Conservation (phyloP, 2,113 vertebrate species). For the Macquaria ambigua region DNA sequence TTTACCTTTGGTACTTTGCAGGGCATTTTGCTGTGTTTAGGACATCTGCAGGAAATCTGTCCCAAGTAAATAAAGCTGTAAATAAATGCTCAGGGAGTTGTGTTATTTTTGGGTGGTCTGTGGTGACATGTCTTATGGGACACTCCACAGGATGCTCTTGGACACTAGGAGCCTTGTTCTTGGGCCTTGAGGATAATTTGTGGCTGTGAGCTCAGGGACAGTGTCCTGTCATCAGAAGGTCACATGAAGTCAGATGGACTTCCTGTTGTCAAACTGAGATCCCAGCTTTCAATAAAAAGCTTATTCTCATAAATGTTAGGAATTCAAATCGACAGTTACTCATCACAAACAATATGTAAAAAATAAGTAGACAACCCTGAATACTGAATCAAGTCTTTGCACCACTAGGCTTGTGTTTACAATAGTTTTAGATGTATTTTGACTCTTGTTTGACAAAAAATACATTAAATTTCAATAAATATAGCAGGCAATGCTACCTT, state of each 20-base stretch:
- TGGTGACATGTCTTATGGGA: neutral
- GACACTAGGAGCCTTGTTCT: neutral
- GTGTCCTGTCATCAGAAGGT: neutral
- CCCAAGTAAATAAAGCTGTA: neutral
- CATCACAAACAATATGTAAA: neutral
- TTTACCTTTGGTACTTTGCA: neutral
- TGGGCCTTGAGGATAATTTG: neutral
- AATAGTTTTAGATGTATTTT: neutral
- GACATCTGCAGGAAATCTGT: neutral
- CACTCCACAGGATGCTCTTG: neutral
- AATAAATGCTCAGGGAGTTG: neutral
- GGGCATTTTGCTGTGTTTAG: neutral
- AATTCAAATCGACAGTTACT: neutral
- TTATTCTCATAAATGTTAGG: neutral
- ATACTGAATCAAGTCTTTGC: neutral
- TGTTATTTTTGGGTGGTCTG: neutral
- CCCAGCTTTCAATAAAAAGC: neutral
- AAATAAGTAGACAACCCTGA: neutral
- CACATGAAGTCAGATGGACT: neutral
- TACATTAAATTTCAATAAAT: neutral
- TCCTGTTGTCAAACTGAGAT: slow-evolving; percentile 12
- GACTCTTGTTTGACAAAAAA: neutral
- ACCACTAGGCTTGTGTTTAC: neutral
- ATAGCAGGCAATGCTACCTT: neutral
- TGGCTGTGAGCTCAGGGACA: neutral